Percentiles rank a stretch among this genome's conserved stretches.
Evolutionary conservation across 2,113 vertebrate genomes (phyloP).

Genomic region (Chinchilla lanigera): DNA sequence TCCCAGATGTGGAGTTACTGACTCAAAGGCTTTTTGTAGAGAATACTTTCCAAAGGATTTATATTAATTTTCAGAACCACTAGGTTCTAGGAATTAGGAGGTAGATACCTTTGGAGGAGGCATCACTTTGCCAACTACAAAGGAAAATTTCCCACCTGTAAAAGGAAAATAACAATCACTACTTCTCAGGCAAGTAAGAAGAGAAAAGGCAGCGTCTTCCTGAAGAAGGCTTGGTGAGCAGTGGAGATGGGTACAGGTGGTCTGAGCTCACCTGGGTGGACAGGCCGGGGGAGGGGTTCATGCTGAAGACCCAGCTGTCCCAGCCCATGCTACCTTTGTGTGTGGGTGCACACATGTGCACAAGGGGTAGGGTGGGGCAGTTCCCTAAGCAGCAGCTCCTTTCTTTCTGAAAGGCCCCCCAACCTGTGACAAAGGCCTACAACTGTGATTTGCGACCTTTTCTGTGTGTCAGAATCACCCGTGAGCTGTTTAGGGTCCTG

Average conservation of each 20-base stretch:
- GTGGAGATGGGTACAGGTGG: neutral
- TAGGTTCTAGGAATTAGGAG: neutral
- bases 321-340: too few relatives aligned
- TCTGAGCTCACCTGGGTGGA: neutral
- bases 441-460: neutral
- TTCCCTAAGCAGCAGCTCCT: neutral
- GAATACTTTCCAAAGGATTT: conserved; percentile 10
- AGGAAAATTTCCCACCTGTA: neutral
- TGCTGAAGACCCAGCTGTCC: neutral
- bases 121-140: neutral
- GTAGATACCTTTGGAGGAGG: neutral
- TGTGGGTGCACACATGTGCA: neutral
- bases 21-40: conserved; percentile 28
- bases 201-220: neutral
- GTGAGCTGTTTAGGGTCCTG: neutral
- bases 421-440: neutral
- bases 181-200: neutral
- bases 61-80: conserved; percentile 13
- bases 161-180: neutral
- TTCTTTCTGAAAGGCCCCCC: neutral
- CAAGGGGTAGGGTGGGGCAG: neutral
- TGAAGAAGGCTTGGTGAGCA: neutral
- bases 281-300: neutral
- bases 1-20: neutral
- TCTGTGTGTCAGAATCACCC: neutral